phyloP scores from a whole-genome alignment of 2,888 invertebrate genomes.

The Linyphia triangularis region DNA sequence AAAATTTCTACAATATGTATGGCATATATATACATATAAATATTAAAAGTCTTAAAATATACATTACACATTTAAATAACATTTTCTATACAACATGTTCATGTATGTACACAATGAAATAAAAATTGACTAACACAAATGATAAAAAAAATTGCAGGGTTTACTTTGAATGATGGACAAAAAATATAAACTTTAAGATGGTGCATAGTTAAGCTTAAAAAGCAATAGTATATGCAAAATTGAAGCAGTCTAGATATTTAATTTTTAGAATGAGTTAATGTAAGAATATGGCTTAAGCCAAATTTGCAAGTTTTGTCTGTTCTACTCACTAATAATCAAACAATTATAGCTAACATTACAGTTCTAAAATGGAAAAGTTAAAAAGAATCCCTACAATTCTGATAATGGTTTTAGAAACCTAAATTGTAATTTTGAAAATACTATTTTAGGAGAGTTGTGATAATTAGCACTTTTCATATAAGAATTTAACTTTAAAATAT shows the following conservation, averaged over 20 bases:
- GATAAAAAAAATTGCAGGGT: conserved; percentile 50
- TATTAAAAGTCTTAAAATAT: conserved; percentile 55
- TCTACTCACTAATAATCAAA: background rate
- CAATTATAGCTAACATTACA: background rate
- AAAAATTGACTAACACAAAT: conserved; percentile 54
- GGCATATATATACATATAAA: conserved; percentile 52
- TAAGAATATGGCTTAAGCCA: background rate
- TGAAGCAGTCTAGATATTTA: background rate
- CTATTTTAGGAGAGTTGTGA: background rate
- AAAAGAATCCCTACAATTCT: background rate
- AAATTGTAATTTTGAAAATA: background rate
- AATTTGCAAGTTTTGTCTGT: background rate
- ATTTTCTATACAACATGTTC: conserved; percentile 59
- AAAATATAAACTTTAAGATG: background rate
- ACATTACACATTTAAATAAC: conserved; percentile 69
- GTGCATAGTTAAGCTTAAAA: background rate
- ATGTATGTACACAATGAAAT: conserved; percentile 52
- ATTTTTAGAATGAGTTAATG: background rate
- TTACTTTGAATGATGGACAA: conserved; percentile 16
- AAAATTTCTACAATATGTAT: conserved; percentile 23
- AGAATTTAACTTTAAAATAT: conserved; percentile 36
- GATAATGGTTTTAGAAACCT: background rate
- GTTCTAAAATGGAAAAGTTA: background rate
- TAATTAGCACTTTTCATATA: background rate
- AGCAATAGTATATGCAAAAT: conserved; percentile 5